A percentile compares a stretch with the other conserved stretches of the same genome.
Conservation (phyloP, 1,140 invertebrate species). For the Saccostrea glomerata region DNA sequence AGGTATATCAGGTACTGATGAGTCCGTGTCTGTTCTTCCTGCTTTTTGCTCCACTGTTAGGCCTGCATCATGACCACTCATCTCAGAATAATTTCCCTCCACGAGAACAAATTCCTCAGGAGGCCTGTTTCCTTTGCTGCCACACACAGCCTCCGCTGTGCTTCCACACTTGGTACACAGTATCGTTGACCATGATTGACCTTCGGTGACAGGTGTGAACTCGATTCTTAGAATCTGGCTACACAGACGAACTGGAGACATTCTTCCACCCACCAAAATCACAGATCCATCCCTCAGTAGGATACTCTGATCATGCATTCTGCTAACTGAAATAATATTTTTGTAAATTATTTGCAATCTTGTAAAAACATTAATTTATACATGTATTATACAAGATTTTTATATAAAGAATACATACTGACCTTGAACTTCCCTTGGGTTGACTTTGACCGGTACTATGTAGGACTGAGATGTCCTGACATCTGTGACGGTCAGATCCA, state of each 20-base stretch:
- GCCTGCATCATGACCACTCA: neutral
- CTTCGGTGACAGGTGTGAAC: neutral
- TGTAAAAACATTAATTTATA: too few species aligned
- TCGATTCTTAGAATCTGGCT: conserved; percentile 62
- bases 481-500: conserved; percentile 66
- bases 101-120: neutral
- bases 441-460: conserved; percentile 52
- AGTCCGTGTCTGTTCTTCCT: neutral
- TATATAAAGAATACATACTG: neutral
- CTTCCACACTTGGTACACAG: neutral
- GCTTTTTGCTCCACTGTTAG: neutral
- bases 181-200: neutral
- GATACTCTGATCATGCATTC: conserved; percentile 67
- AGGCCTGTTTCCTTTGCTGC: neutral
- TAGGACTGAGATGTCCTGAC: conserved; percentile 57
- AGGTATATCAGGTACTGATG: neutral
- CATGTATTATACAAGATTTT: too few species aligned
- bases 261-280: conserved; percentile 70
- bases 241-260: conserved; percentile 71
- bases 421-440: conserved; percentile 59
- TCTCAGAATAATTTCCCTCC: neutral
- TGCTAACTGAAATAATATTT: conserved; percentile 61
- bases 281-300: conserved; percentile 65
- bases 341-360: neutral
- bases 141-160: neutral